phyloP scores from a whole-genome alignment of 2,113 vertebrate species.

The Brachionichthys hirsutus region DNA sequence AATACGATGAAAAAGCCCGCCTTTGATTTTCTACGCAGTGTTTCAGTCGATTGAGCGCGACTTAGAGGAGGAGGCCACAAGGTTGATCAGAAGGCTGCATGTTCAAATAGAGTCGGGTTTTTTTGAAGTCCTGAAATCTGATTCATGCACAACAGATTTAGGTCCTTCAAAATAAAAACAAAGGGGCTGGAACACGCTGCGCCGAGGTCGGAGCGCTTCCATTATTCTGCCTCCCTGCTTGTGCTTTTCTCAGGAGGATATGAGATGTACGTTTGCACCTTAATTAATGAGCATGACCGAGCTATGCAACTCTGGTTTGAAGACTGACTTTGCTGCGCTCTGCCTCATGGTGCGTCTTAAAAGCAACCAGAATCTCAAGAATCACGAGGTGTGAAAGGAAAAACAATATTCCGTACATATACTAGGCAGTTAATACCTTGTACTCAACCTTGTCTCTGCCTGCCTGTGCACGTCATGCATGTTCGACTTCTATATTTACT shows the following conservation, averaged over 20 bases:
- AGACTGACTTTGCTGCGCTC: background rate
- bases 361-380: too few relatives aligned
- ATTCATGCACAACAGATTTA: too few relatives aligned
- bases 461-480: too few relatives aligned
- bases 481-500: too few relatives aligned
- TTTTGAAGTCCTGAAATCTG: background rate
- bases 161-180: background rate
- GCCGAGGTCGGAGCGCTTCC: too few relatives aligned
- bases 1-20: background rate
- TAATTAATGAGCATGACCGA: background rate
- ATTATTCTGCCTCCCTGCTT: background rate
- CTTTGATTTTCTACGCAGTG: background rate
- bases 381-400: too few relatives aligned
- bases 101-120: slow-evolving; percentile 26
- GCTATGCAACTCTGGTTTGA: background rate
- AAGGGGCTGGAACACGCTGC: background rate
- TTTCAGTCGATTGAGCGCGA: background rate
- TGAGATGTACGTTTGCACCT: background rate
- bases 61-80: background rate
- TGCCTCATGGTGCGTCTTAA: too few relatives aligned
- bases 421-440: too few relatives aligned
- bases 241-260: background rate
- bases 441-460: too few relatives aligned
- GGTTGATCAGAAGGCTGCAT: slow-evolving; percentile 52
- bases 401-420: too few relatives aligned